Conservation (phyloP, 2,113 vertebrate genomes). For the Oenanthe oenanthe region DNA sequence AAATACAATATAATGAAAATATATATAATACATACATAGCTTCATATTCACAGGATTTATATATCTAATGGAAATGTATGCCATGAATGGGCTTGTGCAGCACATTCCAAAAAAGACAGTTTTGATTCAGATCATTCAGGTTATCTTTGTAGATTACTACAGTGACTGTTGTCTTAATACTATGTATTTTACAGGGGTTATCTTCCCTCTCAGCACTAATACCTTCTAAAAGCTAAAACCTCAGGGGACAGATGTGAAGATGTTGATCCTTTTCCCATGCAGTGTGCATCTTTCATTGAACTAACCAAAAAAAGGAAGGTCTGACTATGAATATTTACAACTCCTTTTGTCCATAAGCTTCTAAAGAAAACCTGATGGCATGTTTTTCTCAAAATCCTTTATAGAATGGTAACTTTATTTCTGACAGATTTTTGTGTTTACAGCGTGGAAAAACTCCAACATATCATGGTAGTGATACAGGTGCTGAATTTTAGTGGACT, state of each 20-base stretch:
- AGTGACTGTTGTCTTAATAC: neutral
- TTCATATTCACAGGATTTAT: neutral
- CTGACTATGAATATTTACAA: conserved; percentile 17
- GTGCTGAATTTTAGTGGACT: neutral
- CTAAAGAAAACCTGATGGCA: neutral
- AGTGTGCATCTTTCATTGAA: conserved; percentile 1
- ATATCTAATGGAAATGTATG: neutral
- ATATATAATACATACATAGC: neutral
- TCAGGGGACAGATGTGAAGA: neutral
- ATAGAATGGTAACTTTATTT: neutral
- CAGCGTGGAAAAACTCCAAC: neutral
- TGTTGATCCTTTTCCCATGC: neutral
- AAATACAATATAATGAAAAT: neutral
- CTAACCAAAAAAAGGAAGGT: neutral
- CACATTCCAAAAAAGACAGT: neutral
- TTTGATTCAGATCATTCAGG: conserved; percentile 1
- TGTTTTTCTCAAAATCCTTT: neutral
- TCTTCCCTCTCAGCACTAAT: neutral
- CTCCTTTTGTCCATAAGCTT: neutral
- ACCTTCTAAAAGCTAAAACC: neutral
- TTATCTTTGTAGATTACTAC: neutral
- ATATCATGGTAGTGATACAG: neutral
- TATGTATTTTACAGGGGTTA: neutral
- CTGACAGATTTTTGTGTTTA: neutral
- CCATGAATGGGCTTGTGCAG: neutral